Base-by-base conservation (phyloP, 2,797 vertebrate species). In the Esox lucius region DNA sequence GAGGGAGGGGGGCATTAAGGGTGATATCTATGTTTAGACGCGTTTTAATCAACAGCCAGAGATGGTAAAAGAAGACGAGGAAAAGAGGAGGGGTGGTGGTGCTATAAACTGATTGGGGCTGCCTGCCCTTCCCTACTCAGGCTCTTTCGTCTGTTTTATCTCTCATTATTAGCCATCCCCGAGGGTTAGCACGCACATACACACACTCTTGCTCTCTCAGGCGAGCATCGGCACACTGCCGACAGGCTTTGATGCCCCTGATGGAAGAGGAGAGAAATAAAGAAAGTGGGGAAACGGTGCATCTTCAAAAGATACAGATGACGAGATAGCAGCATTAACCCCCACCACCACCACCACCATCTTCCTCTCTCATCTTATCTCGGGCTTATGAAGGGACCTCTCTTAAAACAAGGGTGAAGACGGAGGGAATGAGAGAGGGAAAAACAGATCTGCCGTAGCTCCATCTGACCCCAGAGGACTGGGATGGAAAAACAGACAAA, bases 281-380 rank as follows among this genome's bases (percentile, higher is more conserved):
- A 82, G 59, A 49, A 49, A 83, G 77, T 67, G 6, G 74, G 80
- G 84, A 86, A 88, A 78, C 84, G 87, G 81, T 85, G 81, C 84
- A 85, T 87, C 92, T 92, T 94, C 90, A n/a, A 93, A 93, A 92
- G 90, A 90, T 87, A 42, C 66, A 85, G 86, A 88, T 93, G 90
- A 90, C 86, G 87, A 90, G 90, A 91, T 93, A 89, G 87, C 65
- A 84, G 85, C 84, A 88, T 92, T 91, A 91, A 82, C 86, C 82
- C 83, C 75, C 66, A 51, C 82, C 72, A 80, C 78, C 70, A 70
- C 66, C 78, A 51, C 77, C 85, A 75, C 85, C 82, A 83, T 83
- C 61, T 83, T 83, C 74, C 66, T 79, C 48, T 35, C 71, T 75
- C 83, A 56, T 87, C 89, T 86, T 91, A 90, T 91, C 87, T 71